Percentiles rank a stretch among this genome's conserved stretches.
These are phyloP conservation scores for Drosophila varians DNA, from an alignment of 1,140 invertebrate genomes.

Conservation along the genomic window DNA sequence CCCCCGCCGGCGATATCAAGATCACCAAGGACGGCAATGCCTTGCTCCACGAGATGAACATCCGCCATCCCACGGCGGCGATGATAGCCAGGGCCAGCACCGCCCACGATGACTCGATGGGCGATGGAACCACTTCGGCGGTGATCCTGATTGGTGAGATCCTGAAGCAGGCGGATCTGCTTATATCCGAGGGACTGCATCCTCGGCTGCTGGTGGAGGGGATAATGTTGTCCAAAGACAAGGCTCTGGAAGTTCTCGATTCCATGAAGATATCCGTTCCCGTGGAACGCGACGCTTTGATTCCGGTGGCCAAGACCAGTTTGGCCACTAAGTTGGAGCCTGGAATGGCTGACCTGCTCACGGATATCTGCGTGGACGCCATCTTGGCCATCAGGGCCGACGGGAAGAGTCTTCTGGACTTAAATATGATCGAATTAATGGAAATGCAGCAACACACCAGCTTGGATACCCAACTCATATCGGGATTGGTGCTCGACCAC, in stretches of 20 bases:
- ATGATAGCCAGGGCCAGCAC: conserved; percentile 98
- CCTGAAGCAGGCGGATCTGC: conserved; percentile 97
- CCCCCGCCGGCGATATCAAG: conserved; percentile 99
- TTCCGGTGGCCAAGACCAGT: conserved; percentile 95
- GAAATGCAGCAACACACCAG: conserved; percentile 99
- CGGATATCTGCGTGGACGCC: conserved; percentile 95
- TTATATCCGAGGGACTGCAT: conserved; percentile 97
- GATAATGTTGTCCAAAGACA: conserved; percentile 94
- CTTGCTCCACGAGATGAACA: conserved; percentile 99
- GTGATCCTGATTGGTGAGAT: conserved; percentile 98
- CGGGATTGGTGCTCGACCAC: conserved; percentile 97
- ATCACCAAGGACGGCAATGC: conserved; percentile 99
- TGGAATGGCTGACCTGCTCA: conserved; percentile 94
- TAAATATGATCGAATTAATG: conserved; percentile 99
- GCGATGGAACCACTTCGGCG: conserved; percentile 99
- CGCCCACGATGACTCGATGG: conserved; percentile 98
- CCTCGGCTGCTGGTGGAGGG: conserved; percentile 97
- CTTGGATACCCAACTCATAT: conserved; percentile 93
- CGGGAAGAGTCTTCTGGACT: conserved; percentile 88
- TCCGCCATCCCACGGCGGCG: conserved; percentile 99
- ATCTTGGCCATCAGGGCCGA: conserved; percentile 89
- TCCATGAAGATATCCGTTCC: conserved; percentile 89
- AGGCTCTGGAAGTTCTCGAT: conserved; percentile 95
- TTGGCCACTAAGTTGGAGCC: conserved; percentile 96
- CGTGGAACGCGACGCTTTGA: conserved; percentile 88